These are phyloP conservation scores for Chrysocyon brachyurus DNA, from an alignment of 2,797 vertebrate genomes.

Conservation along the genomic window DNA sequence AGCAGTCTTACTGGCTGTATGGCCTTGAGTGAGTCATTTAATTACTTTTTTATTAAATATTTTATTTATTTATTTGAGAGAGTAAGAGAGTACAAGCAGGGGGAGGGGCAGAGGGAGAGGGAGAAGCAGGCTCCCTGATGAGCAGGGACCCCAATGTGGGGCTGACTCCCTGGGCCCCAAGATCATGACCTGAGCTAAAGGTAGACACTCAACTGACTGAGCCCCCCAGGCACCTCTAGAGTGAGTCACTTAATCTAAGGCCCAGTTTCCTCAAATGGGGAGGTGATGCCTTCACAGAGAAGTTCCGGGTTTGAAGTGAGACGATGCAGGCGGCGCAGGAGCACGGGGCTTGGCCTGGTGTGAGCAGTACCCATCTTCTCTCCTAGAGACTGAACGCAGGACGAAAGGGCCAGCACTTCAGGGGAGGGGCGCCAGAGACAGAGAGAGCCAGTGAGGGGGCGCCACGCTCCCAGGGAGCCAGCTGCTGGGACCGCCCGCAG, in stretches of 20 bases:
- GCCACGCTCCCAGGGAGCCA: not conserved
- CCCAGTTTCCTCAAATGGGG: not conserved
- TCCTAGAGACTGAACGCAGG: not conserved
- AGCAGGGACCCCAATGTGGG: too few species aligned
- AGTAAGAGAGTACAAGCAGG: too few species aligned
- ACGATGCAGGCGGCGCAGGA: accelerated
- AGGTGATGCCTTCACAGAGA: not conserved
- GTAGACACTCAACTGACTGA: too few species aligned
- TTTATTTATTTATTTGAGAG: too few species aligned
- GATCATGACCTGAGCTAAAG: too few species aligned
- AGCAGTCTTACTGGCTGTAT: not conserved
- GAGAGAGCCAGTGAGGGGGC: not conserved
- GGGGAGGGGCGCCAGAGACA: accelerated
- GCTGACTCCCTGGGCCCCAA: too few species aligned
- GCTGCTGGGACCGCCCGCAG: accelerated
- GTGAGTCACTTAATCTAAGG: not conserved
- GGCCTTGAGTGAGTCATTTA: not conserved
- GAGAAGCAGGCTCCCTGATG: too few species aligned
- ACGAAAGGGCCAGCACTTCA: not conserved
- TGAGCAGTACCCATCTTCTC: not conserved
- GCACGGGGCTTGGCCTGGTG: not conserved
- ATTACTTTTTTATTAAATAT: too few species aligned
- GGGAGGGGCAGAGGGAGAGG: too few species aligned
- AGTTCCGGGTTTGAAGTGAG: not conserved
- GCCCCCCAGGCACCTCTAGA: not conserved